Percentiles rank a stretch among this genome's conserved stretches.
These are phyloP conservation scores for Clarias fuscus DNA, from an alignment of 2,797 vertebrate species.

Conservation along the genomic window DNA sequence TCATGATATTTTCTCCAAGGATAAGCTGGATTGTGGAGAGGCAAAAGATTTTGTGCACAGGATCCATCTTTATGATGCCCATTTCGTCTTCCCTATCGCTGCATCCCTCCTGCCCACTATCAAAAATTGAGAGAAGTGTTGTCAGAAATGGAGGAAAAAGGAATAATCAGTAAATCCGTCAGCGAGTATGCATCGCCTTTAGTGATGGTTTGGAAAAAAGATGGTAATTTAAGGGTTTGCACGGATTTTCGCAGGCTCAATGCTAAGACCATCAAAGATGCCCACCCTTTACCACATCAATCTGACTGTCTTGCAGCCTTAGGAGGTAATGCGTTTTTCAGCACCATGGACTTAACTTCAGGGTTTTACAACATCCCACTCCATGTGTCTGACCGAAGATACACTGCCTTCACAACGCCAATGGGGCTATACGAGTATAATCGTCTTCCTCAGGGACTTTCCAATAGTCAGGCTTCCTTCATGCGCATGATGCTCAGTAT, in stretches of 20 bases:
- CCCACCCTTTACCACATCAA: conserved; percentile 7
- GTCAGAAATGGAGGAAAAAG: conserved; percentile 27
- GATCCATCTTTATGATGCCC: conserved; percentile 41
- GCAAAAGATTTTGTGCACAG: conserved; percentile 50
- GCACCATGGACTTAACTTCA: conserved; percentile 5
- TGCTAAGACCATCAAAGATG: not conserved
- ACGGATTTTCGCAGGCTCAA: conserved; percentile 16
- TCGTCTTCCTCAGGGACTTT: not conserved
- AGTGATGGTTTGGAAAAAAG: conserved; percentile 37
- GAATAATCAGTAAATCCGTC: conserved; percentile 26
- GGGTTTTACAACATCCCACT: conserved; percentile 24
- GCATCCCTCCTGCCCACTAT: conserved; percentile 21
- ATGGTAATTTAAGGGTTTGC: conserved; percentile 2
- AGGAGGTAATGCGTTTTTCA: conserved; percentile 11
- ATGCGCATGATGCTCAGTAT: conserved; percentile 2
- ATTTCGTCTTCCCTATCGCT: conserved; percentile 14
- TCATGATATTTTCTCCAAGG: conserved; percentile 45
- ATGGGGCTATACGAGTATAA: conserved; percentile 8
- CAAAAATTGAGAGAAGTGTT: conserved; percentile 31
- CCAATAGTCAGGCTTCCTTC: not conserved
- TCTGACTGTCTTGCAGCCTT: conserved; percentile 1
- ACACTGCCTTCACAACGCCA: conserved; percentile 1
- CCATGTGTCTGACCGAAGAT: not conserved
- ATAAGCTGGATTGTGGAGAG: conserved; percentile 51
- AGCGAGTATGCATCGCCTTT: conserved; percentile 19